Evolutionary conservation across 2,888 invertebrate species (phyloP), one percentile per base, ranked within the genome.

Genomic region (Nyleta sp.): DNA sequence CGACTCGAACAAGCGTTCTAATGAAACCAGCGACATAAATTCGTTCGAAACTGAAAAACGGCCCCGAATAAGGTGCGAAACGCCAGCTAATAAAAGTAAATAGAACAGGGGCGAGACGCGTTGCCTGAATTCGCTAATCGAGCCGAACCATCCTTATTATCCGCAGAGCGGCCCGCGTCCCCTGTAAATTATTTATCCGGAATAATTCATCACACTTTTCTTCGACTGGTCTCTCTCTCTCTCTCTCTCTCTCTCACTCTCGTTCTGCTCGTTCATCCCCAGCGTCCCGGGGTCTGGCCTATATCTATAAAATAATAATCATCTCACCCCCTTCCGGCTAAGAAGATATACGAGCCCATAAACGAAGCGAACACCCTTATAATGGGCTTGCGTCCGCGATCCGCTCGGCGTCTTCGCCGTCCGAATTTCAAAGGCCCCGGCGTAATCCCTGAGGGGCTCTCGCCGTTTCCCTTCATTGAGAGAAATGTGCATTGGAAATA

Each of bases 321-420:
- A 83, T 83, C 82, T 81, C 81, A 50, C 65, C 62, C 48, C 78
- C n/a, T n/a, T n/a, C n/a, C 55, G 46, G 53, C 70, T 46, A 57
- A 48, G 81, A 77, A 85, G 85, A 87, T 87, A 84, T 87, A 87
- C 84, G 86, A 83, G 80, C 79, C 84, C 83, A 87, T 87, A 87
- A 87, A 87, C 82, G 82, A 83, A 78, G 74, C 80, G 80, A 81
- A 81, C 72, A 75, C 52, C 70, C 78, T 78, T 75, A 72, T 75
- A 80, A 78, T 78, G 70, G 75, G 75, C 57, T 76, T 40, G 73
- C 77, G 68, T 65, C 52, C 65, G 59, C 78, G 55, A 76, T 75
- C 72, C 38, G 60, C 67, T 65, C 65, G 71, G 55, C 64, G 59
- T 78, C 72, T 65, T 74, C 62, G 64, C 60, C 40, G 60, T 77